Evolutionary conservation across 1,140 invertebrate genomes (phyloP).

Genomic region (Apis mellifera): DNA sequence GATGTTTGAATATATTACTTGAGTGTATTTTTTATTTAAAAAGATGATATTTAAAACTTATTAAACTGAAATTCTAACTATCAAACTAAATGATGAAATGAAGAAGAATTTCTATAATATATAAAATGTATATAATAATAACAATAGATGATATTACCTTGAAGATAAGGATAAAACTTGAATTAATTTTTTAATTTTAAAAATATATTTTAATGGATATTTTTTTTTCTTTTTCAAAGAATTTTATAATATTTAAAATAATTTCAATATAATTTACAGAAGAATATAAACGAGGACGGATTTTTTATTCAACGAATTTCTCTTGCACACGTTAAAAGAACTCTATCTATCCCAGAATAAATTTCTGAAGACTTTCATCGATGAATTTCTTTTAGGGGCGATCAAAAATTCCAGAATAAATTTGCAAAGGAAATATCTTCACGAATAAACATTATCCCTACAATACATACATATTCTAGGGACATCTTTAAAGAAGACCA

Average conservation of each 20-base stretch:
- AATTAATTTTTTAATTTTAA: neutral
- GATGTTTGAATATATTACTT: too few relatives aligned
- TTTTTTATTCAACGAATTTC: neutral
- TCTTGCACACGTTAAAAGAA: neutral
- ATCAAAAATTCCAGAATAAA: neutral
- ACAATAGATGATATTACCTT: too few relatives aligned
- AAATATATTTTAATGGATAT: neutral
- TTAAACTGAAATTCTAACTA: too few relatives aligned
- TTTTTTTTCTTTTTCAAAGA: neutral
- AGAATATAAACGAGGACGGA: neutral
- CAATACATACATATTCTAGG: neutral
- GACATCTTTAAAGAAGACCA: neutral
- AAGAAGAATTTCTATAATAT: too few relatives aligned
- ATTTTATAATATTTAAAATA: neutral
- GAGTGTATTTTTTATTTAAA: too few relatives aligned
- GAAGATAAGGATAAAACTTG: too few relatives aligned
- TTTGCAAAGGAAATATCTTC: conserved; percentile 3
- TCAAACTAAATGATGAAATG: too few relatives aligned
- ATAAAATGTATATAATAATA: too few relatives aligned
- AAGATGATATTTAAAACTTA: too few relatives aligned
- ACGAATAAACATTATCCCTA: neutral
- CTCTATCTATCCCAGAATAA: neutral
- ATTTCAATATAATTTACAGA: neutral
- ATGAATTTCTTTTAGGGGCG: neutral
- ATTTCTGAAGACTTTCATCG: neutral